phyloP scores from a whole-genome alignment of 2,797 vertebrate genomes.

The Poeciliopsis presidionis region DNA sequence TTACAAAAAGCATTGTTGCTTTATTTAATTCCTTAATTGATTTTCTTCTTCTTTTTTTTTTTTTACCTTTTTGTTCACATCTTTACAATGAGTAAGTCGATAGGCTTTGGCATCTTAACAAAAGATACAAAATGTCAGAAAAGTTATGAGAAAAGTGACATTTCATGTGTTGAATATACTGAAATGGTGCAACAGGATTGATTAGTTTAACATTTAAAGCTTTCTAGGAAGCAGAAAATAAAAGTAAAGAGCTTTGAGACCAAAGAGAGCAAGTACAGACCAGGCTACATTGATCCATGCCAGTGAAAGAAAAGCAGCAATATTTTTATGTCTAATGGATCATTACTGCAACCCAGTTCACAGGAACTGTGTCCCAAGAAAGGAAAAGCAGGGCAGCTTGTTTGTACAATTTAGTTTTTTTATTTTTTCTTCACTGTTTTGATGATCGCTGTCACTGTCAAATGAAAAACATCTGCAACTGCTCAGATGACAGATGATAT shows the following conservation, averaged over 20 bases:
- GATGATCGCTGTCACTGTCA: neutral
- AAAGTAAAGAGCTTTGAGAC: slow-evolving; percentile 24
- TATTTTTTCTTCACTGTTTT: neutral
- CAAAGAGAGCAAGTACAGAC: slow-evolving; percentile 9
- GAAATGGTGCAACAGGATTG: slow-evolving; percentile 11
- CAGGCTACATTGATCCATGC: neutral
- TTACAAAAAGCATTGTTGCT: slow-evolving; percentile 14
- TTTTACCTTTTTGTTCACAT: slow-evolving; percentile 24
- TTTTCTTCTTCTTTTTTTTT: slow-evolving; percentile 18
- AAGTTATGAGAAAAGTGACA: slow-evolving; percentile 18
- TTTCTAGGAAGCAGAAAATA: slow-evolving; percentile 27
- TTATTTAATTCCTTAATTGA: neutral
- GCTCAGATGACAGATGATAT: neutral
- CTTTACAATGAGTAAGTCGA: slow-evolving; percentile 22
- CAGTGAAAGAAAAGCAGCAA: neutral
- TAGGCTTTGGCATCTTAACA: slow-evolving; percentile 27
- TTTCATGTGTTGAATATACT: slow-evolving; percentile 12
- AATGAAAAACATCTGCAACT: neutral
- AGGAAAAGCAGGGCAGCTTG: neutral
- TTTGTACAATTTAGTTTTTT: neutral
- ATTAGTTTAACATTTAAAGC: slow-evolving; percentile 12
- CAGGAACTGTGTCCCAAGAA: neutral
- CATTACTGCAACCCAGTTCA: neutral
- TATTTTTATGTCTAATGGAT: neutral
- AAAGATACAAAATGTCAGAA: slow-evolving; percentile 22